These are phyloP conservation scores for Hybos culiciformis DNA, from an alignment of 2,888 invertebrate genomes.

Conservation along the genomic window DNA sequence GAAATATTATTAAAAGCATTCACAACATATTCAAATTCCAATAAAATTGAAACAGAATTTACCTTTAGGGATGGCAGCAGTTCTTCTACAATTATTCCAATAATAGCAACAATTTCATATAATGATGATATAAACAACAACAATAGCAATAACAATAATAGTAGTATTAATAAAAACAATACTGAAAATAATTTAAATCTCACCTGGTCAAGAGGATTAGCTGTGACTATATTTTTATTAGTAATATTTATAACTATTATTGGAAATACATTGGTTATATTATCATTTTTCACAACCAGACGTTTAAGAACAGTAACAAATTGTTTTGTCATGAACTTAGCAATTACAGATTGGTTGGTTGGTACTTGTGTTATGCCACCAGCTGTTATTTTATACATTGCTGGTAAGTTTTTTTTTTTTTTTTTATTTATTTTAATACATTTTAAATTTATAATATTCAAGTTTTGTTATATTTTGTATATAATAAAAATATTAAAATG, in stretches of 20 bases:
- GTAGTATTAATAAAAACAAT: too few species aligned
- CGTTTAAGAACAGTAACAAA: slow-evolving; percentile 86
- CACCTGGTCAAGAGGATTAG: slow-evolving; percentile 42
- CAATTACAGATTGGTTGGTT: slow-evolving; percentile 84
- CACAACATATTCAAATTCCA: too few species aligned
- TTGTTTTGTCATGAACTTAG: slow-evolving; percentile 88
- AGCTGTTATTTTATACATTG: slow-evolving; percentile 71
- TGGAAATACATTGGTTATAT: slow-evolving; percentile 81
- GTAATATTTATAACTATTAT: slow-evolving; percentile 60
- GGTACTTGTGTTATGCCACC: slow-evolving; percentile 93
- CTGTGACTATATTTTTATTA: slow-evolving; percentile 48
- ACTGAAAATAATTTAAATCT: slow-evolving; percentile 32
- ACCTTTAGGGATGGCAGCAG: too few species aligned
- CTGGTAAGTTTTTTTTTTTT: slow-evolving; percentile 45
- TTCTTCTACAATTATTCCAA: not conserved
- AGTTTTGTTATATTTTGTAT: too few species aligned
- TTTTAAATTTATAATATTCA: too few species aligned
- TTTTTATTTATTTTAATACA: too few species aligned
- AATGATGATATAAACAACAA: not conserved
- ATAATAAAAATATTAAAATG: too few species aligned
- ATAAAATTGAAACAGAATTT: too few species aligned
- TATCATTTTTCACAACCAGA: slow-evolving; percentile 75
- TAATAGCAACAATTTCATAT: not conserved
- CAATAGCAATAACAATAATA: too few species aligned
- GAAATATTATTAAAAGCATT: too few species aligned